phyloP scores from a whole-genome alignment of 2,797 vertebrate species.

The Otolemur crassicaudatus region DNA sequence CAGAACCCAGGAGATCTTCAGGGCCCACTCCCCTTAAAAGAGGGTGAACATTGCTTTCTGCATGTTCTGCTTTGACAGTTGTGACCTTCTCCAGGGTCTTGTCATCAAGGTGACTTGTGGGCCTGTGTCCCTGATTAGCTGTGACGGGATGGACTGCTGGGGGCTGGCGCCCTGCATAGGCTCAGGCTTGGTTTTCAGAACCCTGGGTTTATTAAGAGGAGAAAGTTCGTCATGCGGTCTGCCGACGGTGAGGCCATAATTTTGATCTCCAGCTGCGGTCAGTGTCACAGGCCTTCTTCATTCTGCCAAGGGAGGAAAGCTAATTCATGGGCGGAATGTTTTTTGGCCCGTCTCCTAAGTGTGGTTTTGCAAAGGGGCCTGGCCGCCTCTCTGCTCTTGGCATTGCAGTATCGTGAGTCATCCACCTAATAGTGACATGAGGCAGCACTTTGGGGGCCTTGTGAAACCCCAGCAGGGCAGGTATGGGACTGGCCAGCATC shows the following conservation, averaged over 20 bases:
- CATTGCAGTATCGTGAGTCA: neutral
- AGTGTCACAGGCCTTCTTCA: neutral
- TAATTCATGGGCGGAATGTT: neutral
- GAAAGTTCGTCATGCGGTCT: fast-evolving
- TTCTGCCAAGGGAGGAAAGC: constrained; percentile 22
- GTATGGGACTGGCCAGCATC: neutral
- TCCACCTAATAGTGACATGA: neutral
- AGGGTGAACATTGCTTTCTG: fast-evolving
- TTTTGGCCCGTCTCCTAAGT: neutral
- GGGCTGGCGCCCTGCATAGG: fast-evolving
- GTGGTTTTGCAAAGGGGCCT: neutral
- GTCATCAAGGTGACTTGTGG: neutral
- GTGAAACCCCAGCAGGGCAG: neutral
- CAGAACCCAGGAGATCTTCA: neutral
- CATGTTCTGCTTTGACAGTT: fast-evolving
- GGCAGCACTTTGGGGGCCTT: constrained; percentile 12
- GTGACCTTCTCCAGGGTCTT: neutral
- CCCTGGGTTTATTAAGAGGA: neutral
- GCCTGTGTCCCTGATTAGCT: neutral
- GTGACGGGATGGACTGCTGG: neutral
- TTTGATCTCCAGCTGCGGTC: neutral
- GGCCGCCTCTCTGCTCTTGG: constrained; percentile 25
- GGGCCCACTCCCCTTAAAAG: neutral
- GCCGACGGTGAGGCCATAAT: fast-evolving
- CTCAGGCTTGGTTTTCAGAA: neutral